phyloP scores from a whole-genome alignment of 2,113 vertebrate species.

The Silurus glanis region DNA sequence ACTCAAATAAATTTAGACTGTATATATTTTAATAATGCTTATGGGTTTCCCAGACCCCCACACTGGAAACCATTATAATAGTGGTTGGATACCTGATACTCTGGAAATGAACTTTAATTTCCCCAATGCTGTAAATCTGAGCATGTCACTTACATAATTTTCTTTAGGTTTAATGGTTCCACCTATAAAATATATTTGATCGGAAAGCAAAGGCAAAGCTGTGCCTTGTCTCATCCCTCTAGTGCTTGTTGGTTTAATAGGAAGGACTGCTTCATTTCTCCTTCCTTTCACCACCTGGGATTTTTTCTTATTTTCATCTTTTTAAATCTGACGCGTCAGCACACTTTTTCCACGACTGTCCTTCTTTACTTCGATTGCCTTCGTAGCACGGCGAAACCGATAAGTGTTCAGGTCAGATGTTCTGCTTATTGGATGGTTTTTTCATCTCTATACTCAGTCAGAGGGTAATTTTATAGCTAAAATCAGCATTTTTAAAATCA shows the following conservation, averaged over 20 bases:
- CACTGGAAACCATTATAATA: not conserved
- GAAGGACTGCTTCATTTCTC: not conserved
- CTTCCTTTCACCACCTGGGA: not conserved
- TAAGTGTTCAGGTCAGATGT: not conserved
- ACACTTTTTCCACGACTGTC: not conserved
- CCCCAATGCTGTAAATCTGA: not conserved
- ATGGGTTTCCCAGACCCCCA: not conserved
- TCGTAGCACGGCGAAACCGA: not conserved
- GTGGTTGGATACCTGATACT: not conserved
- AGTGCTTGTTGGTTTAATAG: not conserved
- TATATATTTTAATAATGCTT: not conserved
- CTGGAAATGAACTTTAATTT: not conserved
- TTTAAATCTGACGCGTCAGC: not conserved
- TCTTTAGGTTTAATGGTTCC: conserved; percentile 9
- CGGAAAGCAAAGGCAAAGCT: not conserved
- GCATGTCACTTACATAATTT: not conserved
- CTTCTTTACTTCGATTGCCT: not conserved
- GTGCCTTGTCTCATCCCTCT: not conserved
- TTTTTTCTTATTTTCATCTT: not conserved
- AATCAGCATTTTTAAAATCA: not conserved
- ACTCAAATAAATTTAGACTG: not conserved
- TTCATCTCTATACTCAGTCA: not conserved
- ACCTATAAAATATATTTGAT: conserved; percentile 6
- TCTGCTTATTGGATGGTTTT: not conserved
- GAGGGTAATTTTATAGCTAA: not conserved